phyloP scores from a whole-genome alignment of 1,140 invertebrate species.

The roundworm (Caenorhabditis elegans) region DNA sequence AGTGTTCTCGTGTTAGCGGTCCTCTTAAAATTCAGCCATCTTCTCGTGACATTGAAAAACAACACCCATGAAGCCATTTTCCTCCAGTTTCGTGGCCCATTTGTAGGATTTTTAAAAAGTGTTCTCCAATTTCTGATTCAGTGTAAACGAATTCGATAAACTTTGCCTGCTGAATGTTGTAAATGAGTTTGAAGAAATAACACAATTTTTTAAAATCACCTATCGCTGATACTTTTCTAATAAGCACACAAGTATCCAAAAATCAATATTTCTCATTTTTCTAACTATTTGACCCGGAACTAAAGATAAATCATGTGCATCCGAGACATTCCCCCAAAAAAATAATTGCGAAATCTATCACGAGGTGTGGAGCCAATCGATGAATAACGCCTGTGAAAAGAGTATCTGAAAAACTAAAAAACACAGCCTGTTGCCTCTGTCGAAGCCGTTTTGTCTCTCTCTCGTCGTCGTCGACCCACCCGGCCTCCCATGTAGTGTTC shows the following conservation, averaged over 20 bases:
- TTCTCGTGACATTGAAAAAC: constrained; percentile 10
- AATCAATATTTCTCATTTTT: too few species aligned
- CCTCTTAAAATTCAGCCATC: not conserved
- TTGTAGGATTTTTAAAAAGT: not conserved
- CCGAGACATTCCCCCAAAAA: too few species aligned
- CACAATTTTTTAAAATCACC: too few species aligned
- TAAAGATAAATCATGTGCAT: not conserved
- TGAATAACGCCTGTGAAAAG: not conserved
- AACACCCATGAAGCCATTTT: not conserved
- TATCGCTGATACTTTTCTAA: too few species aligned
- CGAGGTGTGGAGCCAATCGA: not conserved
- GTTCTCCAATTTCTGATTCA: not conserved
- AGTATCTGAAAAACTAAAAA: not conserved
- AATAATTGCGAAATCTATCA: not conserved
- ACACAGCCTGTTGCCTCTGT: not conserved
- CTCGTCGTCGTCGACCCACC: not conserved
- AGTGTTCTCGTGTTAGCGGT: not conserved
- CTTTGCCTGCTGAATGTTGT: too few species aligned
- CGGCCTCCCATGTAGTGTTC: not conserved
- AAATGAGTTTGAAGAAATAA: too few species aligned
- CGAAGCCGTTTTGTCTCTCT: constrained; percentile 1
- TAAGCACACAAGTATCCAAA: too few species aligned
- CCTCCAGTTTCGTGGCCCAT: not conserved
- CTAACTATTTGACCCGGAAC: not conserved
- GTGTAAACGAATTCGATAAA: too few species aligned